These are phyloP conservation scores for Sarcophaga bullata DNA, from an alignment of 1,140 invertebrate species.

Conservation along the genomic window DNA sequence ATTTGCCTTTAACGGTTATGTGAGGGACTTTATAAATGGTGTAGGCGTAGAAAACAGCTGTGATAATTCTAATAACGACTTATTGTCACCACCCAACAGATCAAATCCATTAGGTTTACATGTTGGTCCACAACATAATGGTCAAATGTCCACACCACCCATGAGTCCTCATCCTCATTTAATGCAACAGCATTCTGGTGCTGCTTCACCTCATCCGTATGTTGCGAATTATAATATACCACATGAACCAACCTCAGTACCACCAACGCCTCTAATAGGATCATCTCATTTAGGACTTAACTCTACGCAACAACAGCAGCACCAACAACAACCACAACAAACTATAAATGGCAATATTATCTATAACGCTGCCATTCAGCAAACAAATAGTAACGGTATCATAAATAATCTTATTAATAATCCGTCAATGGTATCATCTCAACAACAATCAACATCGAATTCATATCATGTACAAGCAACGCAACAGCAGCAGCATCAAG, in stretches of 20 bases:
- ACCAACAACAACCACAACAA: background rate
- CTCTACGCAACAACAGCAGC: background rate
- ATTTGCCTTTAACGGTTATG: conserved; percentile 58
- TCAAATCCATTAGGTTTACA: background rate
- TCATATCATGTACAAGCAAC: background rate
- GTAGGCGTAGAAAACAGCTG: conserved; percentile 55
- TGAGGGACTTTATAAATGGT: conserved; percentile 64
- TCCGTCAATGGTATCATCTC: background rate
- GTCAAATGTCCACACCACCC: conserved; percentile 20
- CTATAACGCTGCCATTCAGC: background rate
- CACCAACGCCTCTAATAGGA: background rate
- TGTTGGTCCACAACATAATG: background rate
- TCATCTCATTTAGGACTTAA: background rate
- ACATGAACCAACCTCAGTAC: conserved; percentile 20
- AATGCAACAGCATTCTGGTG: conserved; percentile 22
- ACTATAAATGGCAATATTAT: background rate
- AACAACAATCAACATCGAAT: background rate
- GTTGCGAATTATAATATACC: conserved; percentile 29
- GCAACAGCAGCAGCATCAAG: conserved; percentile 24
- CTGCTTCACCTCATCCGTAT: conserved; percentile 38
- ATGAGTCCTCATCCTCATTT: conserved; percentile 35
- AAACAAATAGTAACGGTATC: background rate
- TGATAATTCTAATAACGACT: conserved; percentile 35
- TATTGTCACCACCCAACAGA: background rate
- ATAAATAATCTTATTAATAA: background rate